Evolutionary conservation across 2,888 invertebrate genomes (phyloP).

Genomic region (Hirtodrosophila trivittata): DNA sequence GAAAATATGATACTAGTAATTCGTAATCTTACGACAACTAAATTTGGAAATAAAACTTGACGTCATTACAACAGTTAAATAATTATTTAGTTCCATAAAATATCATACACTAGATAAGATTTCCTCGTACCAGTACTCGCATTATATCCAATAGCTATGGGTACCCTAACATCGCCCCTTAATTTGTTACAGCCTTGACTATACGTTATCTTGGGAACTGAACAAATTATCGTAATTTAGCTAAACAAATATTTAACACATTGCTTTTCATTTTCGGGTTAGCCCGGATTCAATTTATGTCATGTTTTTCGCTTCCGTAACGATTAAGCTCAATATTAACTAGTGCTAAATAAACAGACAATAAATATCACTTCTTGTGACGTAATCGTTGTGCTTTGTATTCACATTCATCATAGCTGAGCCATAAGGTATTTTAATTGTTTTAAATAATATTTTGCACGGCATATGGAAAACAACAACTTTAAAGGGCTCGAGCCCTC

Average conservation of each 20-base stretch:
- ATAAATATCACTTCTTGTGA: no score
- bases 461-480: not conserved
- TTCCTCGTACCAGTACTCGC: not conserved
- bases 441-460: not conserved
- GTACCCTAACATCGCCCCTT: not conserved
- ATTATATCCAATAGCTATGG: not conserved
- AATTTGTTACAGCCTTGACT: not conserved
- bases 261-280: conserved; percentile 6
- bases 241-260: conserved; percentile 12
- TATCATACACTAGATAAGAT: not conserved
- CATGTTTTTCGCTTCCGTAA: conserved; percentile 1
- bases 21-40: no score
- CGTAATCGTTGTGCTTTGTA: no score
- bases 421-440: conserved; percentile 2
- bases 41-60: no score
- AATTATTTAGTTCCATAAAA: not conserved
- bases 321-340: conserved; percentile 11
- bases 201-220: not conserved
- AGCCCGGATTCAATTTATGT: not conserved
- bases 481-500: conserved; percentile 9
- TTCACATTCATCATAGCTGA: no score
- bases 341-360: no score
- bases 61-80: not conserved
- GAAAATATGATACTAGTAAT: no score
- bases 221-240: conserved; percentile 19